phyloP scores from a whole-genome alignment of 1,140 invertebrate genomes.

The Helicoverpa armigera region DNA sequence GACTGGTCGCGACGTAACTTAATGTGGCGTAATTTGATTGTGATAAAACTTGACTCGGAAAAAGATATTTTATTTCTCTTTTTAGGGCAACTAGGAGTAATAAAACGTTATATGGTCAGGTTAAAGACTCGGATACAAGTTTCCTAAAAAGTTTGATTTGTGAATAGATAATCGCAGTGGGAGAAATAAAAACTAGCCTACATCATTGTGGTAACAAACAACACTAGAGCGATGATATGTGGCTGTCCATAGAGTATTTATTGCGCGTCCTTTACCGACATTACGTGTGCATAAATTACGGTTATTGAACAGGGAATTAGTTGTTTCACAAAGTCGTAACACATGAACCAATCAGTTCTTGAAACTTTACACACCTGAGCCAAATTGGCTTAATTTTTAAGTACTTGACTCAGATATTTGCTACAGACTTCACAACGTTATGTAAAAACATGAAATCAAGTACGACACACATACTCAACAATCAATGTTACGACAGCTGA shows the following conservation, averaged over 20 bases:
- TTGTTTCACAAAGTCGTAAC: constrained; percentile 7
- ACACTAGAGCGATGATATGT: constrained; percentile 7
- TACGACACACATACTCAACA: constrained; percentile 48
- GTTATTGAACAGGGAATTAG: constrained; percentile 25
- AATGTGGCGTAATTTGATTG: constrained; percentile 80
- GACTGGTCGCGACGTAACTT: constrained; percentile 70
- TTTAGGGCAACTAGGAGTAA: constrained; percentile 58
- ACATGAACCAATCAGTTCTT: constrained; percentile 11
- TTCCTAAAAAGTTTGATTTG: constrained; percentile 37
- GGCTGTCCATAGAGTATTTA: constrained; percentile 8
- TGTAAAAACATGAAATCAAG: constrained; percentile 50
- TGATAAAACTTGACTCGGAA: constrained; percentile 57
- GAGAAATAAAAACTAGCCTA: constrained; percentile 25
- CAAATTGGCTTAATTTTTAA: constrained; percentile 28
- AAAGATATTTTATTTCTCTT: constrained; percentile 55
- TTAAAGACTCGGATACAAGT: constrained; percentile 43
- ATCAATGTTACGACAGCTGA: constrained; percentile 39
- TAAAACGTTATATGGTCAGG: constrained; percentile 51
- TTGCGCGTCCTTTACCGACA: constrained; percentile 40
- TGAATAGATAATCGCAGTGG: constrained; percentile 46
- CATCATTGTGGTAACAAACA: neutral
- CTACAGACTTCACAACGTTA: constrained; percentile 43
- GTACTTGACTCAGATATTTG: constrained; percentile 42
- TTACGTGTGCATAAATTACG: constrained; percentile 37
- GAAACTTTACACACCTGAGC: neutral